A percentile compares a stretch with the other conserved stretches of the same genome.
Evolutionary conservation across 2,113 vertebrate genomes (phyloP).

Genomic region (Grus americana): DNA sequence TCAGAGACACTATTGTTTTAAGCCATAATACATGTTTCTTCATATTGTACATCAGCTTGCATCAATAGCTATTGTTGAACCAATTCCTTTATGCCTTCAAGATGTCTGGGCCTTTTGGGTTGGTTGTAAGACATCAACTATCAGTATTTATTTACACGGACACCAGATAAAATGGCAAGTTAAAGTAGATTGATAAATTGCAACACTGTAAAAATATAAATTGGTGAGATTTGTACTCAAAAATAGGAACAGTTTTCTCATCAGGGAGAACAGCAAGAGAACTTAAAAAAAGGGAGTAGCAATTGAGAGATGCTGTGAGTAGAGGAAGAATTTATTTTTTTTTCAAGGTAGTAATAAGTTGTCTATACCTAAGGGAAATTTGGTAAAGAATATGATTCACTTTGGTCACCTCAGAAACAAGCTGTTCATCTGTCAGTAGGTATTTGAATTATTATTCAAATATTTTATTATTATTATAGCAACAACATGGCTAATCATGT

Average conservation of each 20-base stretch:
- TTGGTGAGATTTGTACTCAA: not conserved
- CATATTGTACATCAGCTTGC: constrained; percentile 7
- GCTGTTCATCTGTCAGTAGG: constrained; percentile 13
- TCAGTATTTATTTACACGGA: not conserved
- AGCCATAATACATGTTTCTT: not conserved
- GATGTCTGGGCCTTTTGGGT: constrained; percentile 2
- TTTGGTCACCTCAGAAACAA: constrained; percentile 54
- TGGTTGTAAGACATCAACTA: not conserved
- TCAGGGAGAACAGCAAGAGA: not conserved
- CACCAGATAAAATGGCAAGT: constrained; percentile 22
- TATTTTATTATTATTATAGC: constrained; percentile 11
- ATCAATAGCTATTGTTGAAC: constrained; percentile 3
- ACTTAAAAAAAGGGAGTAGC: not conserved
- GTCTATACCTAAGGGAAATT: constrained; percentile 12
- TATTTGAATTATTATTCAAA: constrained; percentile 23
- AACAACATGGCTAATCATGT: not conserved
- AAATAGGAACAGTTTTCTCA: not conserved
- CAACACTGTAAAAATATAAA: constrained; percentile 8
- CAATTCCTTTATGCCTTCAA: not conserved
- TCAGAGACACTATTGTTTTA: not conserved
- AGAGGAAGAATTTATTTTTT: not conserved
- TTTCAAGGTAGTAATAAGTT: constrained; percentile 37
- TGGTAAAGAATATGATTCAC: not conserved
- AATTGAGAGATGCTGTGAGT: not conserved
- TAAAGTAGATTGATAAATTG: constrained; percentile 52